Evolutionary conservation across 2,113 vertebrate genomes (phyloP).

Genomic region (Cathartes aura): DNA sequence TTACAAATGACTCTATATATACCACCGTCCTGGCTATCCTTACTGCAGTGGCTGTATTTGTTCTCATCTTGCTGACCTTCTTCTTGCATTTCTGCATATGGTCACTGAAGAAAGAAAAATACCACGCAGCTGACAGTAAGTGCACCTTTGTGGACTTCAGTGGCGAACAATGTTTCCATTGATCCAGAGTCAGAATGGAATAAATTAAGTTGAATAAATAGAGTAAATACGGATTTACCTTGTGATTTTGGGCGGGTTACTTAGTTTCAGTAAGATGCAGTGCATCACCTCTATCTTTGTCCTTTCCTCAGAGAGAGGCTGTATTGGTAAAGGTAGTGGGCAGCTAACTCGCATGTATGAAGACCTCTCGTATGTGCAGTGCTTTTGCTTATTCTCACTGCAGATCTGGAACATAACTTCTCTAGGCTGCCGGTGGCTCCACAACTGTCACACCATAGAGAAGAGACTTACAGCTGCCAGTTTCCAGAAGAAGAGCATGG

Average conservation of each 20-base stretch:
- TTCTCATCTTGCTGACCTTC: conserved; percentile 44
- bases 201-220: background rate
- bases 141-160: background rate
- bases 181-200: background rate
- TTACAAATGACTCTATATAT: background rate
- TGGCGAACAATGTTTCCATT: background rate
- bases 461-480: conserved; percentile 74
- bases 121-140: background rate
- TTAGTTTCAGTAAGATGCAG: background rate
- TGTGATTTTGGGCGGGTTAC: background rate
- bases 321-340: background rate
- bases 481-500: conserved; percentile 80
- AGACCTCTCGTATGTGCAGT: background rate
- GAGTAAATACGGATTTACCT: accelerated
- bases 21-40: background rate
- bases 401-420: conserved; percentile 11
- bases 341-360: background rate
- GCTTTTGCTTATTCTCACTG: background rate
- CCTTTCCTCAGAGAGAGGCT: background rate
- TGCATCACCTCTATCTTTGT: no score
- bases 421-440: background rate
- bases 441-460: background rate
- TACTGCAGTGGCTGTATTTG: background rate
- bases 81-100: conserved; percentile 66
- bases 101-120: conserved; percentile 20